Conservation (phyloP, 2,113 vertebrate species). For the Sinocyclocheilus rhinocerous region DNA sequence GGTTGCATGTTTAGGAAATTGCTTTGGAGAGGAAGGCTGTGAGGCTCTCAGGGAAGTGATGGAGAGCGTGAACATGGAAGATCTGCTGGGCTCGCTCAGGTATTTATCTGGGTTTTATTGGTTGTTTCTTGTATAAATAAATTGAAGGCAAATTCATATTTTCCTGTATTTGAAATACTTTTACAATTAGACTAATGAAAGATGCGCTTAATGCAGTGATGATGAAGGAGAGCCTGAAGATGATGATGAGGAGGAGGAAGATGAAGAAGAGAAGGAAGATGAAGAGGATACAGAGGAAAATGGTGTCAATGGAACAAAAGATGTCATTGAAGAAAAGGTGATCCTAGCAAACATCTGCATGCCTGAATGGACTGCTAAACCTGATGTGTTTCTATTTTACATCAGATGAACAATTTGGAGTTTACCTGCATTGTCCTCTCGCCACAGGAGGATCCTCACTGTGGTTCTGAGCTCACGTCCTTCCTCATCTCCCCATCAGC, state of each 20-base stretch:
- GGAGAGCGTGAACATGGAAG: conserved; percentile 80
- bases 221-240: too few species aligned
- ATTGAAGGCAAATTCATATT: neutral
- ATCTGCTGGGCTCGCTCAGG: conserved; percentile 85
- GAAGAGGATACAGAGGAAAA: conserved; percentile 41
- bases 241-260: conserved; percentile 43
- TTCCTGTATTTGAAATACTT: too few species aligned
- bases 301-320: conserved; percentile 37
- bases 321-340: conserved; percentile 38
- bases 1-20: conserved; percentile 80
- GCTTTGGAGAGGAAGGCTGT: conserved; percentile 89
- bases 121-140: neutral
- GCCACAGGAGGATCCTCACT: conserved; percentile 76
- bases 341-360: conserved; percentile 28
- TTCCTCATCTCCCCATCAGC: conserved; percentile 93
- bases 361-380: neutral
- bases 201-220: too few species aligned
- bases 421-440: neutral
- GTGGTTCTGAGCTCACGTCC: conserved; percentile 79
- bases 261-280: conserved; percentile 50
- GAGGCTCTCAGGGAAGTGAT: conserved; percentile 86
- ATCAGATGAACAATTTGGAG: neutral
- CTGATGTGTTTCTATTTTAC: neutral
- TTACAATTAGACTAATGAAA: too few species aligned
- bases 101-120: conserved; percentile 52